Base-by-base conservation (phyloP, 2,113 vertebrate species). In the Axis porcinus region DNA sequence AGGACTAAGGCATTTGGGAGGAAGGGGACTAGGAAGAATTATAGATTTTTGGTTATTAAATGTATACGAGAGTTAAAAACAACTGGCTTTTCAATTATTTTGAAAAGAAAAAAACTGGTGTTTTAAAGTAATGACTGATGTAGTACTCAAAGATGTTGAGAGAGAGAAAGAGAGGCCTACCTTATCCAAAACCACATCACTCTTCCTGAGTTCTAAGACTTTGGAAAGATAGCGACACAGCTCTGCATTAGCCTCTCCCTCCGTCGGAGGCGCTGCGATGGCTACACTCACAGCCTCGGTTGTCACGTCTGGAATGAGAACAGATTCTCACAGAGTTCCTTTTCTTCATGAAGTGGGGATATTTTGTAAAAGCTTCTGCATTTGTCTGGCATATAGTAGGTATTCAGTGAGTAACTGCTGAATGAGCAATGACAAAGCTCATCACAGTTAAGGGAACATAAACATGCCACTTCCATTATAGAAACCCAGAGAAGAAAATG, bases 241-340 rank as follows among this genome's bases (percentile, higher is more conserved):
- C 97, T 99, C 99, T 0, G 99, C 95, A 2, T 99, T 99, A 6
- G 99, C 99, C 97, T 99, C 99, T 54, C 99, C 99, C 82, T 99
- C 99, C 0, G 99, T 99, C 0, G 99, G 99, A 13, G 99, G 99
- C 0, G 99, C 99, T 40, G 99, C 99, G 12, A 99, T 99, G 45
- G 99, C 99, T 8, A 99, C 98, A 10, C 99, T 99, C 17, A 99
- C 99, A 0, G 99, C 99, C 83, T 99, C 99, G 0, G 98, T 15
- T 0, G 99, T 99, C 96, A 99, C 97, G 54, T 99, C 99, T 99
- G 27, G 0, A 98, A 98, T 7, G 89, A 92, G 92, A 0, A 97
- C 16, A 81, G 43, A 94, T 2, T 33, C 21, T 78, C 36, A 43
- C 47, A 67, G 50, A 45, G 67, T 1, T 87, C 6, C 81, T 84